A percentile compares a stretch with the other conserved stretches of the same genome.
These are phyloP conservation scores for Araneus ventricosus DNA, from an alignment of 1,140 invertebrate species.

Conservation along the genomic window DNA sequence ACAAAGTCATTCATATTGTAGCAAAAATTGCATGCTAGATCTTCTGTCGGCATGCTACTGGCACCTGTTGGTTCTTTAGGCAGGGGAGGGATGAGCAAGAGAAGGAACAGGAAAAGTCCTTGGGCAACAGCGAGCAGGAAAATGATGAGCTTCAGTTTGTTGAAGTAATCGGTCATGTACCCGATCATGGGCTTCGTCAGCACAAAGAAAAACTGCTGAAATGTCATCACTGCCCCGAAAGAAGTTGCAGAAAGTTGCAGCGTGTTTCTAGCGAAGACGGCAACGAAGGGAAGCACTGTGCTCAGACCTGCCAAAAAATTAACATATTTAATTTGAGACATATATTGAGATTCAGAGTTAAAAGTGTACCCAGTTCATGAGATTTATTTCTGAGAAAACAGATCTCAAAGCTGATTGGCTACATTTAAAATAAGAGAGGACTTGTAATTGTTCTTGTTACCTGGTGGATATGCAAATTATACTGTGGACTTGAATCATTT, in stretches of 20 bases:
- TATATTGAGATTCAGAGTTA: no score
- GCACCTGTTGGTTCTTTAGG: not conserved
- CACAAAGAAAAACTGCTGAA: constrained; percentile 1
- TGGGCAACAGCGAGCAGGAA: not conserved
- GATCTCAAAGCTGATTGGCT: no score
- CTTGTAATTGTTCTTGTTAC: no score
- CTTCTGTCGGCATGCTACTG: not conserved
- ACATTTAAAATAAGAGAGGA: no score
- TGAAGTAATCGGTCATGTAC: constrained; percentile 32
- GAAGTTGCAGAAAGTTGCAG: not conserved
- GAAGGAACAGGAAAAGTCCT: not conserved
- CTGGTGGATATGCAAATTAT: no score
- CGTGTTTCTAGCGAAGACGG: not conserved
- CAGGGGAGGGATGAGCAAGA: not conserved
- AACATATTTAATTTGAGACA: no score
- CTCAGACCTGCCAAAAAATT: not conserved
- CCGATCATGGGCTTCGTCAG: not conserved
- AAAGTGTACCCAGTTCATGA: no score
- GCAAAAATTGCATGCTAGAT: not conserved
- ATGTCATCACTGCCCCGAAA: not conserved
- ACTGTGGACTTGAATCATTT: no score
- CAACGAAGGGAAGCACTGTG: not conserved
- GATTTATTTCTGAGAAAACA: no score
- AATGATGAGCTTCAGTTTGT: not conserved
- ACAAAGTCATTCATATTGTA: not conserved